phyloP scores from a whole-genome alignment of 2,113 vertebrate genomes.

The Charina bottae region DNA sequence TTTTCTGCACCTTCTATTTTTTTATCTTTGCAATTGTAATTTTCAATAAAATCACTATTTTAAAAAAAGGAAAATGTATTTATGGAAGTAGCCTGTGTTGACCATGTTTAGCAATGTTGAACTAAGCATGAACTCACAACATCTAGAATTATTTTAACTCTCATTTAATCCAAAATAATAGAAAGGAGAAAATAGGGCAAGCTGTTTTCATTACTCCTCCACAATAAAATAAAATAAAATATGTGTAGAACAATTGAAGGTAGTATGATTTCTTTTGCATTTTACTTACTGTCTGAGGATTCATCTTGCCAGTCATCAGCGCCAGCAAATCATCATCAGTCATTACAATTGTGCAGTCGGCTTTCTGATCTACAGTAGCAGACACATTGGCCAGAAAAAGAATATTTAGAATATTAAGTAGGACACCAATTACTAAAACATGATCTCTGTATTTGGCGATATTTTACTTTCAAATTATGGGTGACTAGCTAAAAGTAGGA shows the following conservation, averaged over 20 bases:
- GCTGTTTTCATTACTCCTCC: background rate
- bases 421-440: background rate
- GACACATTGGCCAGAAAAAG: background rate
- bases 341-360: slow-evolving; percentile 88
- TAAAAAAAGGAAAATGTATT: slow-evolving; percentile 19
- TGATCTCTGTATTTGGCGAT: background rate
- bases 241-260: background rate
- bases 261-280: background rate
- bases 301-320: slow-evolving; percentile 92
- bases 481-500: background rate
- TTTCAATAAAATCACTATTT: background rate
- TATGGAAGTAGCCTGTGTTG: slow-evolving; percentile 23
- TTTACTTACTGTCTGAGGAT: slow-evolving; percentile 88
- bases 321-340: slow-evolving; percentile 85
- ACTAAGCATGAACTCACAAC: slow-evolving; percentile 40
- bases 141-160: background rate
- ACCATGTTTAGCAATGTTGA: slow-evolving; percentile 24
- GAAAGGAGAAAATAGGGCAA: background rate
- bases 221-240: slow-evolving; percentile 1
- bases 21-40: background rate
- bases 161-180: background rate
- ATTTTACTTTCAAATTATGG: background rate
- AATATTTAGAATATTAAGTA: background rate
- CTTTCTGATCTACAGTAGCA: slow-evolving; percentile 79
- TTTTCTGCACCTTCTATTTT: background rate